A percentile compares a stretch with the other conserved stretches of the same genome.
Conservation (phyloP, 2,888 invertebrate genomes). For the Icerya purchasi region DNA sequence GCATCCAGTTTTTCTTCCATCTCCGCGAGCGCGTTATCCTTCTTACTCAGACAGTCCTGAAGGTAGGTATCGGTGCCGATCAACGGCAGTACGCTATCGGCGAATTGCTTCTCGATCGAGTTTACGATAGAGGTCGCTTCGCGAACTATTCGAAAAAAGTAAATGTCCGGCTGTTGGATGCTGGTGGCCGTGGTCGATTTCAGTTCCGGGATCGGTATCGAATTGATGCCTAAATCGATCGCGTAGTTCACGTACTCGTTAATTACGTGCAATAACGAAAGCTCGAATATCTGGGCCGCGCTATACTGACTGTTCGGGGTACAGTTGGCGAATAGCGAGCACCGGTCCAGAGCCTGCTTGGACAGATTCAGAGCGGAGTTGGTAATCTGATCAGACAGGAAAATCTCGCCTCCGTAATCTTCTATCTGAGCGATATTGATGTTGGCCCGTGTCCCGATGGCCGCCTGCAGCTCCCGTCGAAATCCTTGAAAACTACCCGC, state of each 20-base stretch:
- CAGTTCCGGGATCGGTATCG: constrained; percentile 72
- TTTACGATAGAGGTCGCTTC: constrained; percentile 85
- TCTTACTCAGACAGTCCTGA: constrained; percentile 58
- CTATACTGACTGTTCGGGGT: constrained; percentile 61
- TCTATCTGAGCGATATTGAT: constrained; percentile 87
- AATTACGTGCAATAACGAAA: constrained; percentile 60
- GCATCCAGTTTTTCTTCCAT: constrained; percentile 78
- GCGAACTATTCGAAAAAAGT: constrained; percentile 81
- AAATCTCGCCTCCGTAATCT: constrained; percentile 91
- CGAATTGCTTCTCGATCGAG: constrained; percentile 78
- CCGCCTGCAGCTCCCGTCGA: constrained; percentile 76
- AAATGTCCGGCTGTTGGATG: constrained; percentile 54
- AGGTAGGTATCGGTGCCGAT: constrained; percentile 32
- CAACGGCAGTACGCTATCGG: constrained; percentile 68
- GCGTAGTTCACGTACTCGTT: constrained; percentile 93
- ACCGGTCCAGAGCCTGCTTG: constrained; percentile 70
- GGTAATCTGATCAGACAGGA: constrained; percentile 83
- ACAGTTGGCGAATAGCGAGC: no score
- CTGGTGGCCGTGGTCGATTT: no score
- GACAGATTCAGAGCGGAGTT: constrained; percentile 76
- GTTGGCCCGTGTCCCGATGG: constrained; percentile 73
- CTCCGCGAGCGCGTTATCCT: constrained; percentile 63
- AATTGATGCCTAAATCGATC: constrained; percentile 73
- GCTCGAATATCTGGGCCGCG: constrained; percentile 59
- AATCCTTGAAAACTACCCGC: constrained; percentile 81